These are phyloP conservation scores for Morelia viridis DNA, from an alignment of 2,797 vertebrate genomes.

Conservation along the genomic window DNA sequence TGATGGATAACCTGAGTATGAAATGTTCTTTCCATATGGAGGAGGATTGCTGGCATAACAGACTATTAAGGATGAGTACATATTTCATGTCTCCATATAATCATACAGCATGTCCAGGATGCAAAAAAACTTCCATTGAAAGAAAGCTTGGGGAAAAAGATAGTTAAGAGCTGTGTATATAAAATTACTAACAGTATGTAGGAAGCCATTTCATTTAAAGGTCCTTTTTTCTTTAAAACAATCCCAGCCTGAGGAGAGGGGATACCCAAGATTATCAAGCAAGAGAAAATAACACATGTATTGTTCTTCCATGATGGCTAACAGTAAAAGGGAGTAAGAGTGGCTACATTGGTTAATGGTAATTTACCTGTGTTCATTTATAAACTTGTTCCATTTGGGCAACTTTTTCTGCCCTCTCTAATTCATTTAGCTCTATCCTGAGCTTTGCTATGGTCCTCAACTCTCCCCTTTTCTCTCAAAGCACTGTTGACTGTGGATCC, in stretches of 20 bases:
- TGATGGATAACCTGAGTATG: slow-evolving; percentile 63
- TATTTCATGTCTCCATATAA: not conserved
- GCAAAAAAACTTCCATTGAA: not conserved
- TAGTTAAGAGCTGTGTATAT: not conserved
- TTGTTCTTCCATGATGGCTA: not conserved
- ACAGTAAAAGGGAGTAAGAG: not conserved
- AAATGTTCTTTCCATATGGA: slow-evolving; percentile 64
- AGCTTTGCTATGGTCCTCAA: not conserved
- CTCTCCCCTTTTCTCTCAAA: not conserved
- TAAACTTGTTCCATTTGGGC: not conserved
- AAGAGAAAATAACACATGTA: not conserved
- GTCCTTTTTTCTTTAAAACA: not conserved
- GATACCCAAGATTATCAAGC: not conserved
- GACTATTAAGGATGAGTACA: slow-evolving; percentile 17
- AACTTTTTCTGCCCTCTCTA: not conserved
- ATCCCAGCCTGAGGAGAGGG: not conserved
- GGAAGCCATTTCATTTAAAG: not conserved
- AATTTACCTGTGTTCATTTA: not conserved
- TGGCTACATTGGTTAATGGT: not conserved
- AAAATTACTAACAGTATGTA: not conserved
- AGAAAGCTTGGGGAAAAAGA: not conserved
- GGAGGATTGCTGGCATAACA: slow-evolving; percentile 12
- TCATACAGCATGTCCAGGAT: not conserved
- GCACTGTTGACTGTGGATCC: not conserved
- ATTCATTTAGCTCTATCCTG: not conserved